Base-by-base conservation (phyloP, 2,113 vertebrate genomes). In the Orcinus orca region DNA sequence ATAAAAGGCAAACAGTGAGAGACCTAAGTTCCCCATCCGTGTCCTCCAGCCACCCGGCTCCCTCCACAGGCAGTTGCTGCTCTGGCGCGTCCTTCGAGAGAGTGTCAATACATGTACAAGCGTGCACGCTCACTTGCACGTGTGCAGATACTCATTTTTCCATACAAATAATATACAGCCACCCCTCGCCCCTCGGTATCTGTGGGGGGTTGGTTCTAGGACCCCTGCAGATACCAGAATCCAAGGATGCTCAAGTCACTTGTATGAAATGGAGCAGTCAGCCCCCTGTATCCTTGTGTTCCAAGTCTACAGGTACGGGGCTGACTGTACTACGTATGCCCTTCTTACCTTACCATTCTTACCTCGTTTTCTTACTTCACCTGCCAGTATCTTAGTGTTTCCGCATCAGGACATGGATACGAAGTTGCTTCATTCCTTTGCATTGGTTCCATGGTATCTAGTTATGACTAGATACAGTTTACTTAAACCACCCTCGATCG, bases 61-160 rank as follows among this genome's bases (percentile, higher is more conserved):
- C 76, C 73, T 25, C 23, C 33, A 4, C 12, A 10, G 90, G 41
- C 13, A 8, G 33, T 13, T 18, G 8, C 1, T 8, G 60, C 15
- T 55, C 80, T 21, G 3, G 10, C 8, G 0, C 33, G 0, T 13
- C 31, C 63, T 29, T 47, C 25, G 31, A 47, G 77, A 29, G 58
- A 3, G 1, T 15, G 11, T 36, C 21, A 23, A 3, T 20, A 38
- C 12, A 0, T 21, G 1, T 10, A 5, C 53, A 10, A 0, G 31
- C n/a, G 6, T 18, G 25, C 60, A 8, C 2, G n/a, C 58, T 3
- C 44, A 1, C 47, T 17, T 17, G 53, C 18, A 8, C 1, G 1
- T 21, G 18, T 47, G 26, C 53, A 25, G 1, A 29, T 6, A 4
- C 14, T 21, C 55, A 14, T 6, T 6, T 31, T 13, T 41, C 44